A percentile compares a stretch with the other conserved stretches of the same genome.
Evolutionary conservation across 2,113 vertebrate species (phyloP).

Genomic region (Macaca mulatta): DNA sequence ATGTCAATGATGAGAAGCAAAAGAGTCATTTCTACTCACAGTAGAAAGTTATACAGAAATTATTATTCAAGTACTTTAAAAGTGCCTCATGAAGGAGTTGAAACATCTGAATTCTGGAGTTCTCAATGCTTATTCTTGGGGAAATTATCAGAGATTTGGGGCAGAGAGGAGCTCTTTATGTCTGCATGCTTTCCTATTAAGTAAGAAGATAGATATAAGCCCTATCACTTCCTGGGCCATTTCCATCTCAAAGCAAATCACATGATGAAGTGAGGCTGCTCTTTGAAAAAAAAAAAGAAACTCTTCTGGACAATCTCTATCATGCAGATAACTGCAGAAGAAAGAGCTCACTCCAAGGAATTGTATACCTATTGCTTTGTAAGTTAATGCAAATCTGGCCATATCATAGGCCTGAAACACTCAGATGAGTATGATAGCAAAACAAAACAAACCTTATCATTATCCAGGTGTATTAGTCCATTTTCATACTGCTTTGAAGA

Average conservation of each 20-base stretch:
- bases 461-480: not conserved
- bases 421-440: not conserved
- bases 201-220: not conserved
- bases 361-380: not conserved
- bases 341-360: slow-evolving; percentile 4
- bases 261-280: not conserved
- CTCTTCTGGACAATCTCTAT: slow-evolving; percentile 15
- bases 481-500: too few species aligned
- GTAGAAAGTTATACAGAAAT: not conserved
- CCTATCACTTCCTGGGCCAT: not conserved
- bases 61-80: slow-evolving; percentile 6
- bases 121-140: not conserved
- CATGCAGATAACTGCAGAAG: not conserved
- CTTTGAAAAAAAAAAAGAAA: not conserved
- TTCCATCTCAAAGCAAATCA: slow-evolving; percentile 46
- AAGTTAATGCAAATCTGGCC: slow-evolving; percentile 8
- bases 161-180: not conserved
- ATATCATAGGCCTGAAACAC: not conserved
- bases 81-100: not conserved
- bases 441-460: not conserved
- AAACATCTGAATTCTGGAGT: not conserved
- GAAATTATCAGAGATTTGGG: not conserved
- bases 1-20: not conserved
- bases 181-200: not conserved
- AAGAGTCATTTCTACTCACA: not conserved